phyloP scores from a whole-genome alignment of 2,113 vertebrate genomes.

The Fregata magnificens region DNA sequence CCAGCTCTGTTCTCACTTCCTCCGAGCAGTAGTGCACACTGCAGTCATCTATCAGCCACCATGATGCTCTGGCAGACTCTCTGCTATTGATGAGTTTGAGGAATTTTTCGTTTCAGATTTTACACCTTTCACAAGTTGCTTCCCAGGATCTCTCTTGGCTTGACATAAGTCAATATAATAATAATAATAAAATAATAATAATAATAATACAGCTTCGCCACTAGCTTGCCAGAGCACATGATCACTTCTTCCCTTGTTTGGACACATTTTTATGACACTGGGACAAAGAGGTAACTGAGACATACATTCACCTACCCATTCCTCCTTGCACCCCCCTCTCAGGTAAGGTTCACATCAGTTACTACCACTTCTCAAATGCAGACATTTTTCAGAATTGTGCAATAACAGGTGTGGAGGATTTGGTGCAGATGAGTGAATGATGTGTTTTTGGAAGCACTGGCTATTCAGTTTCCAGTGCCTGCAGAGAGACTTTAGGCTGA shows the following conservation, averaged over 20 bases:
- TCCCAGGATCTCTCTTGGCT: not conserved
- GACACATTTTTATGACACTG: not conserved
- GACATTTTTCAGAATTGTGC: not conserved
- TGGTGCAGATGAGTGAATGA: not conserved
- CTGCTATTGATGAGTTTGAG: not conserved
- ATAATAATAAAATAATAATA: too few relatives aligned
- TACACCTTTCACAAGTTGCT: not conserved
- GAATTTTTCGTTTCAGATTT: not conserved
- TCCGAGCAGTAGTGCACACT: not conserved
- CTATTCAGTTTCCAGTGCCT: not conserved
- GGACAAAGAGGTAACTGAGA: not conserved
- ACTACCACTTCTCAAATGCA: not conserved
- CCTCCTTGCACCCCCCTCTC: not conserved
- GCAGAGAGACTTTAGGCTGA: not conserved
- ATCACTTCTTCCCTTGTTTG: not conserved
- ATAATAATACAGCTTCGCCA: accelerated
- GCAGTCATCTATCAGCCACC: not conserved
- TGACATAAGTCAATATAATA: too few relatives aligned
- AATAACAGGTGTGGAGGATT: not conserved
- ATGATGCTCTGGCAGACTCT: not conserved
- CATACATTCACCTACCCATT: not conserved
- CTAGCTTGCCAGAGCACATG: not conserved
- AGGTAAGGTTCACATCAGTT: not conserved
- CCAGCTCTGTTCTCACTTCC: not conserved
- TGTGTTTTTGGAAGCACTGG: not conserved